Conservation (phyloP, 1,140 invertebrate species). For the Myzus persicae region DNA sequence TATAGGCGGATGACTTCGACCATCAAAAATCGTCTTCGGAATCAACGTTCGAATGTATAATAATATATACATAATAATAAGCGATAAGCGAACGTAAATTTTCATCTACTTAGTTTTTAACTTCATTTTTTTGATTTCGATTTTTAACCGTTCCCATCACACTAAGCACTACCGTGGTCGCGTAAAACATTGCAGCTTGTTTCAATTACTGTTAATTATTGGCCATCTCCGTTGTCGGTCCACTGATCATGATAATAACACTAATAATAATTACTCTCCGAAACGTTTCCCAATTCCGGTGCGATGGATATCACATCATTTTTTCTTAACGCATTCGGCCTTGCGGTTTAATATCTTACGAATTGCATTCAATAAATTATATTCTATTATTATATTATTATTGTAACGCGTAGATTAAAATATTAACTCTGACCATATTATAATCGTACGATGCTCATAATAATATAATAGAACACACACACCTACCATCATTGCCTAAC, state of each 20-base stretch:
- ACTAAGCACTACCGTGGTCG: too few relatives aligned
- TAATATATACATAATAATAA: too few relatives aligned
- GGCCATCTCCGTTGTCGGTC: neutral
- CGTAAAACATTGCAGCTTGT: neutral
- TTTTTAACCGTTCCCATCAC: neutral
- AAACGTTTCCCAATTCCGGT: constrained; percentile 28
- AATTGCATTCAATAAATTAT: neutral
- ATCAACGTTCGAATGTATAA: neutral
- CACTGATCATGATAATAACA: neutral
- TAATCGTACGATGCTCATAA: neutral
- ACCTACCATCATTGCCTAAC: neutral
- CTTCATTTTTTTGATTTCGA: too few relatives aligned
- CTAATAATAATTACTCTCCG: neutral
- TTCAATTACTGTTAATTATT: constrained; percentile 37
- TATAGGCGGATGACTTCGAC: neutral
- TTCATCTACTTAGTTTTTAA: too few relatives aligned
- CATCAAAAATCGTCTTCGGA: neutral
- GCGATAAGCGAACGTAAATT: too few relatives aligned
- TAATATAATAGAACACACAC: neutral
- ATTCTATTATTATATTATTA: neutral
- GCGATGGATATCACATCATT: neutral
- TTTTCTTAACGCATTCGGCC: constrained; percentile 7
- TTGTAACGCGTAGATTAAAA: neutral
- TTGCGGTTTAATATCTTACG: neutral
- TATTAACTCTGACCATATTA: neutral